Evolutionary conservation across 2,888 invertebrate genomes (phyloP).

Genomic region (Erebia aethiops): DNA sequence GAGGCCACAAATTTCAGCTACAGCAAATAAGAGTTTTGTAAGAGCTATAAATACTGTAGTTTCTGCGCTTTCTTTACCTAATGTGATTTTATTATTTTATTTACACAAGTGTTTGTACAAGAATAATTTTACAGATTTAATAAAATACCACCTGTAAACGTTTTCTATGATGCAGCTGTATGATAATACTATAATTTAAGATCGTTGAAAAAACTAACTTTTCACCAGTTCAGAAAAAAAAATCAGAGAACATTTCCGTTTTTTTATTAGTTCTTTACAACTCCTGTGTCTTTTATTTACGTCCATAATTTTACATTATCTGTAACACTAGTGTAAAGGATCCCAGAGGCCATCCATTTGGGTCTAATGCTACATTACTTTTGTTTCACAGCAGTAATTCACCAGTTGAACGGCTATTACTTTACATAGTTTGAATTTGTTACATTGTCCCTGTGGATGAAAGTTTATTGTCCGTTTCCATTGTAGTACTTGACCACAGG

Average conservation of each 20-base stretch:
- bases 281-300: background rate
- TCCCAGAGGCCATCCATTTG: slow-evolving; percentile 11
- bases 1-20: slow-evolving; percentile 26
- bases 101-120: background rate
- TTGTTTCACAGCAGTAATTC: slow-evolving; percentile 14
- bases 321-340: slow-evolving; percentile 1
- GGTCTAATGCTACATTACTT: slow-evolving; percentile 12
- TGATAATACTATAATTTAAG: no score
- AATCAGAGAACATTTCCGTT: background rate
- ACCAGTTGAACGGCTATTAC: slow-evolving; percentile 15
- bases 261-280: background rate
- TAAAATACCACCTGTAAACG: no score
- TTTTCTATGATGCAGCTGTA: no score
- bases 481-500: background rate
- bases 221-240: no score
- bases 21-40: slow-evolving; percentile 28
- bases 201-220: no score
- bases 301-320: background rate
- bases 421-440: slow-evolving; percentile 17
- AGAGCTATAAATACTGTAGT: slow-evolving; percentile 24
- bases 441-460: slow-evolving; percentile 5
- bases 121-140: no score
- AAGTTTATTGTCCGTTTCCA: background rate
- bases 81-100: slow-evolving; percentile 20
- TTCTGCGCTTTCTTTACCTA: slow-evolving; percentile 14